phyloP scores from a whole-genome alignment of 2,888 invertebrate genomes.

The Bibio marci region DNA sequence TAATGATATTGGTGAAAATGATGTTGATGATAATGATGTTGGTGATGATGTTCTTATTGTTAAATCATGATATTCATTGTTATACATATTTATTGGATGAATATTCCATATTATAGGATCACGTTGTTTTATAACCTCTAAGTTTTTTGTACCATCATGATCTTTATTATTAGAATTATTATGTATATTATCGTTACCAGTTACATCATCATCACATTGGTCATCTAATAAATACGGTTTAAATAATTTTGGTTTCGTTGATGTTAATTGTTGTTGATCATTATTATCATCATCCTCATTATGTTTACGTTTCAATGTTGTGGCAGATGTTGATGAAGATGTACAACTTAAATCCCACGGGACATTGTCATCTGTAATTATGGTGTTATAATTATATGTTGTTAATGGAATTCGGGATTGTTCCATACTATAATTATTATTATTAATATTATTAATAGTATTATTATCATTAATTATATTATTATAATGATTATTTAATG shows the following conservation, averaged over 20 bases:
- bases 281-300: conserved; percentile 3
- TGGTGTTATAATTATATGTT: too few relatives aligned
- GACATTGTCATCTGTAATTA: not conserved
- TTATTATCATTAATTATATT: too few relatives aligned
- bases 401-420: too few relatives aligned
- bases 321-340: not conserved
- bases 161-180: not conserved
- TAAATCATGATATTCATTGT: conserved; percentile 4
- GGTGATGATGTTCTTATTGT: conserved; percentile 7
- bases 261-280: not conserved
- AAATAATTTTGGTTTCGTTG: conserved; percentile 38
- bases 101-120: conserved; percentile 26
- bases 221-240: conserved; percentile 59
- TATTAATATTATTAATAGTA: too few relatives aligned
- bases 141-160: too few relatives aligned
- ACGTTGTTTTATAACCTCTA: conserved; percentile 13
- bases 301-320: not conserved
- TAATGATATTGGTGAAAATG: not conserved
- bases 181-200: not conserved
- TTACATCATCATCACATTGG: conserved; percentile 15
- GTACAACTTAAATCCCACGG: conserved; percentile 4
- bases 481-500: too few relatives aligned
- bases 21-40: conserved; percentile 2
- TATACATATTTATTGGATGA: conserved; percentile 14
- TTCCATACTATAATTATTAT: too few relatives aligned